Percentiles rank a stretch among this genome's conserved stretches.
These are phyloP conservation scores for Trididemnum clinides DNA, from an alignment of 23 tunicate species.

Conservation along the genomic window DNA sequence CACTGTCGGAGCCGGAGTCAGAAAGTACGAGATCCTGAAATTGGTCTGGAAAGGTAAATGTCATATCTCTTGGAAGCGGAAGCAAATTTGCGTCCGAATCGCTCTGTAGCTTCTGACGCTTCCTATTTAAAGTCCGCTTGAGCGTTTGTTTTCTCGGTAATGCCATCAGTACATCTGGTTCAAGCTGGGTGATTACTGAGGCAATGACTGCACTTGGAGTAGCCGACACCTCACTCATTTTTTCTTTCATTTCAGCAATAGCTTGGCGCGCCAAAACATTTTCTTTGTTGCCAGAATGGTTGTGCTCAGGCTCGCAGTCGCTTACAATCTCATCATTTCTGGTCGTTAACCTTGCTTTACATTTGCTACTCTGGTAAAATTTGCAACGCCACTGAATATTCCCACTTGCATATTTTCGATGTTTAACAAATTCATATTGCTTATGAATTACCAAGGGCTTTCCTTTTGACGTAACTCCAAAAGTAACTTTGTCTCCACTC, in stretches of 20 bases:
- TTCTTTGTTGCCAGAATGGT: conserved; percentile 6
- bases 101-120: conserved; percentile 21
- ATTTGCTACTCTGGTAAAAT: conserved; percentile 2
- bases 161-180: conserved; percentile 21
- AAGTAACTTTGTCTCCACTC: no score
- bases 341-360: conserved; percentile 24
- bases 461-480: no score
- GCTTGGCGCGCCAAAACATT: conserved; percentile 32
- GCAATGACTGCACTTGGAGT: conserved; percentile 22
- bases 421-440: conserved; percentile 21
- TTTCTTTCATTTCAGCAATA: conserved; percentile 30
- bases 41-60: conserved; percentile 34
- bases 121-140: neutral
- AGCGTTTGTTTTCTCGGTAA: conserved; percentile 7
- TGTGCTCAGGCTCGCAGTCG: conserved; percentile 7
- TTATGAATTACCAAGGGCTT: conserved; percentile 11
- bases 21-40: neutral
- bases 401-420: conserved; percentile 26
- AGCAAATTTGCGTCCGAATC: conserved; percentile 13
- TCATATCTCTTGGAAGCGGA: conserved; percentile 26
- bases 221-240: conserved; percentile 16
- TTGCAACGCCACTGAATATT: conserved; percentile 39
- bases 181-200: conserved; percentile 13
- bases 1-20: neutral
- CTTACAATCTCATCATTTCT: conserved; percentile 14